These are phyloP conservation scores for Drosophila obscura DNA, from an alignment of 1,140 invertebrate species.

Conservation along the genomic window DNA sequence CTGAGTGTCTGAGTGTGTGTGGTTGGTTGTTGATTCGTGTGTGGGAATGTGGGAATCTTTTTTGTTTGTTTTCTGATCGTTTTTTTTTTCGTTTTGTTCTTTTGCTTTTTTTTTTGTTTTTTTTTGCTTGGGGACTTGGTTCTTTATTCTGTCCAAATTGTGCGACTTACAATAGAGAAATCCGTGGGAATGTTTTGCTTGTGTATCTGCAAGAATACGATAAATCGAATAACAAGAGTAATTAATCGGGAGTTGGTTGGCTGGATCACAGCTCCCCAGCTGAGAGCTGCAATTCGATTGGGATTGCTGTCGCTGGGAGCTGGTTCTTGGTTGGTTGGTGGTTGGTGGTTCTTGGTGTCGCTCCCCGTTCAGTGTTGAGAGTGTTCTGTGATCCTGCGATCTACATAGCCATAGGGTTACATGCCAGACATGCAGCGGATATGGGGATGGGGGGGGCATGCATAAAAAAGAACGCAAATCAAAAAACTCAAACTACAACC, in stretches of 20 bases:
- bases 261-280: constrained; percentile 29
- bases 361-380: constrained; percentile 4
- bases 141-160: constrained; percentile 60
- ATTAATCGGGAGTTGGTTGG: constrained; percentile 67
- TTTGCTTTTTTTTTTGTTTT: constrained; percentile 26
- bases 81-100: constrained; percentile 24
- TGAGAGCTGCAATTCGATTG: constrained; percentile 34
- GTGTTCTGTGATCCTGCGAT: constrained; percentile 27
- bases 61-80: constrained; percentile 13
- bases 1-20: constrained; percentile 23
- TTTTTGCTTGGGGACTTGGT: constrained; percentile 15
- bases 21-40: constrained; percentile 25
- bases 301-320: constrained; percentile 31
- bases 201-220: constrained; percentile 83
- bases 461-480: constrained; percentile 38
- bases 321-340: constrained; percentile 8
- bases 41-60: constrained; percentile 17
- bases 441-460: constrained; percentile 22
- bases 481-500: constrained; percentile 36
- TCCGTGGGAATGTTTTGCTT: constrained; percentile 83
- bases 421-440: constrained; percentile 38
- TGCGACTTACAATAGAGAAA: constrained; percentile 83
- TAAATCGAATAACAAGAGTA: constrained; percentile 77
- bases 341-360: no score
- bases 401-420: constrained; percentile 14